Base-by-base conservation (phyloP, 2,797 vertebrate species). In the Sciurus vulgaris region DNA sequence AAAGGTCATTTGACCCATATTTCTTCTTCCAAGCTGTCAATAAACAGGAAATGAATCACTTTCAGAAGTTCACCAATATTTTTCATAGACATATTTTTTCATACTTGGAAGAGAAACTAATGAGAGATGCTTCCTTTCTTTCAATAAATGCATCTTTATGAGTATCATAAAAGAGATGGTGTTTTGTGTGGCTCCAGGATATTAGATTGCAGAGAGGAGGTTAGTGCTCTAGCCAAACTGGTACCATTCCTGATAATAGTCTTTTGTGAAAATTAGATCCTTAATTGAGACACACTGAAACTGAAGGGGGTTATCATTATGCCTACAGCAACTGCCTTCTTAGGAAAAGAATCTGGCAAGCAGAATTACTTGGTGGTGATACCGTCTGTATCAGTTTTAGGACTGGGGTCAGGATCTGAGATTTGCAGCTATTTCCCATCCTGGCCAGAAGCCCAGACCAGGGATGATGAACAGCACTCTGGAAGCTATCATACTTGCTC, bases 91-190 rank as follows among this genome's bases (percentile, higher is more conserved):
- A 95, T 83, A 70, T 97, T 91, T 97, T 92, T 89, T 72, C 83
- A 85, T 49, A 26, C 56, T 24, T 72, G 30, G 59, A 89, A 97
- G 83, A 90, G 95, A 97, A 94, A 97, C n/a, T 94, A 82, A 63
- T 24, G 28, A 79, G 41, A 63, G 47, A 44, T 47, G 51, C 38
- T 0, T 0, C 70, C 96, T 94, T 86, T 65, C 84, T 95, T 94
- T 95, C 92, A 82, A 91, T 94, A 59, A 0, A 59, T 18, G 74
- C 30, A 81, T 76, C 91, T 97, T 93, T 82, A 69, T 14, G 6
- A 69, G 83, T 47, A 91, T 79, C 94, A 94, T 84, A 24, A 96
- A 93, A 63, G 63, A 22, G 82, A 88, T 72, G 83, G 26, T 30
- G n/a, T 86, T 95, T 86, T 78, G 86, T 63, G 61, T 83, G 41